phyloP scores from a whole-genome alignment of 2,888 invertebrate species.

The Laspeyria flexula region DNA sequence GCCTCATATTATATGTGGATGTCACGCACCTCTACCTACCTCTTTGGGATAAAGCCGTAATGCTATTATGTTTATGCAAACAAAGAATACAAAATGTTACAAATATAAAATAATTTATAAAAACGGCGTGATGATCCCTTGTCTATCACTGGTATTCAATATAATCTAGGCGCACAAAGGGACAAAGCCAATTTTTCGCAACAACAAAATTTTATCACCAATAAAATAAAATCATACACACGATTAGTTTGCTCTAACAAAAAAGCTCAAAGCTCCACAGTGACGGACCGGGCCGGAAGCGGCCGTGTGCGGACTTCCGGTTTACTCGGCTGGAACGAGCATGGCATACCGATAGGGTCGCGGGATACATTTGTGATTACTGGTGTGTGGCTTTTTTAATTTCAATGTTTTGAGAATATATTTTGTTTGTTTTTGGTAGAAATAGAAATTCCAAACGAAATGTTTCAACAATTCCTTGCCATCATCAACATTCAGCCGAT shows the following conservation, averaged over 20 bases:
- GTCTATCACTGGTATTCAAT: too few species aligned
- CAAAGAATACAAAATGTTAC: too few species aligned
- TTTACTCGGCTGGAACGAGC: constrained; percentile 39
- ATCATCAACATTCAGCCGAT: too few species aligned
- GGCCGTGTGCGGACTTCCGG: constrained; percentile 59
- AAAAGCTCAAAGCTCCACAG: constrained; percentile 42
- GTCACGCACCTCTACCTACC: too few species aligned
- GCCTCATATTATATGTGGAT: too few species aligned
- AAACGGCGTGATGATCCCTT: too few species aligned
- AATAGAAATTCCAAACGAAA: too few species aligned
- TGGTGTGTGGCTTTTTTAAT: constrained; percentile 13
- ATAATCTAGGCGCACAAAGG: too few species aligned
- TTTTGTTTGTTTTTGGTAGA: neutral
- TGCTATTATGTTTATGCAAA: too few species aligned
- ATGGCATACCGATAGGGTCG: constrained; percentile 50
- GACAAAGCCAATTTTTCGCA: neutral
- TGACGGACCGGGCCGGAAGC: constrained; percentile 49
- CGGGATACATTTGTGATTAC: constrained; percentile 25
- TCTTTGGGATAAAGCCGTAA: too few species aligned
- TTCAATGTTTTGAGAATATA: constrained; percentile 2
- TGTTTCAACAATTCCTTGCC: too few species aligned
- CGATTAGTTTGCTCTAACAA: constrained; percentile 24
- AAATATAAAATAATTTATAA: too few species aligned
- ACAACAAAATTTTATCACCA: constrained; percentile 2
- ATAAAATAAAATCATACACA: constrained; percentile 17